These are phyloP conservation scores for Bucco capensis DNA, from an alignment of 2,113 vertebrate species.

Conservation along the genomic window DNA sequence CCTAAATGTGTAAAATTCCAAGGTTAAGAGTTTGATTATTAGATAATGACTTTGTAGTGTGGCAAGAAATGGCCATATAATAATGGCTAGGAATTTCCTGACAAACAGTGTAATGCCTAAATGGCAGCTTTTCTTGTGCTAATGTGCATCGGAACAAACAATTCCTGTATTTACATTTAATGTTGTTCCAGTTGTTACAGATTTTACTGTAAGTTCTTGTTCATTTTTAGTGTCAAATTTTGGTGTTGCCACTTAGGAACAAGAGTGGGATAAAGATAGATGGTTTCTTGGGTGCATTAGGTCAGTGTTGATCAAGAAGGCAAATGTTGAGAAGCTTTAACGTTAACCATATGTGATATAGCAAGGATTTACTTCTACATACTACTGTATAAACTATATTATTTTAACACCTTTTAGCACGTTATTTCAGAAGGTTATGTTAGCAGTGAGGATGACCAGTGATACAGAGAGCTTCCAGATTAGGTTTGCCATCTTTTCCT, in stretches of 20 bases:
- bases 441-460: neutral
- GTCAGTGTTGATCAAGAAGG: constrained; percentile 21
- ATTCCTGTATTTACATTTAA: neutral
- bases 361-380: neutral
- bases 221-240: neutral
- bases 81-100: neutral
- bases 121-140: neutral
- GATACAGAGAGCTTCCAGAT: neutral
- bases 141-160: neutral
- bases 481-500: neutral
- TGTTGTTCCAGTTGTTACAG: neutral
- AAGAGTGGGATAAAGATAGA: neutral
- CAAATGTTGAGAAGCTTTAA: constrained; percentile 37
- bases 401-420: neutral
- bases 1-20: neutral
- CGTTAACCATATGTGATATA: constrained; percentile 24
- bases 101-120: accelerated
- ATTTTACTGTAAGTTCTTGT: neutral
- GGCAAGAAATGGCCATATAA: neutral
- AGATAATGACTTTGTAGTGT: neutral
- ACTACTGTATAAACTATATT: neutral
- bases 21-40: neutral
- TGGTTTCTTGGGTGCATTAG: neutral
- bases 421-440: neutral
- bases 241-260: neutral